Evolutionary conservation across 2,113 vertebrate genomes (phyloP), one percentile per base, ranked within the genome.

Genomic region (Coptodon bakossiorum): DNA sequence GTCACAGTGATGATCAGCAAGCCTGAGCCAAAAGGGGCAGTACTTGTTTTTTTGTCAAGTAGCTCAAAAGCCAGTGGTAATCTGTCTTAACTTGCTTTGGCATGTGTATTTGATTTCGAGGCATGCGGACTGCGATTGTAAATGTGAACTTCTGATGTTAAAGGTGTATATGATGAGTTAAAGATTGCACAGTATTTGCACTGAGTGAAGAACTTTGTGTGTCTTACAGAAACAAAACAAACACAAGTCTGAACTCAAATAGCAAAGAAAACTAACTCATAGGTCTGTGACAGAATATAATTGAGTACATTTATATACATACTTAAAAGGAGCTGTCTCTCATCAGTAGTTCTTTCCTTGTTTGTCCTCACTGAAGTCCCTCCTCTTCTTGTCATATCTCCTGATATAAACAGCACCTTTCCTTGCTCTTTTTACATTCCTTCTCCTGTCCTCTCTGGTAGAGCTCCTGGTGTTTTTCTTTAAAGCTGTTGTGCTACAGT

Each of bases 331-430:
- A 31, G 27, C 56, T 59, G 56, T 29, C 56, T 3, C 56, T 59
- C 13, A 0, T 31, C 27, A 31, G 27, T 31, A 29, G 56, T 16
- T 56, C 0, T 27, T 56, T 24, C 22, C 54, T 27, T 7, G 4
- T 27, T 56, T 56, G 54, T 56, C 54, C 54, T 27, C 54, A 56
- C 22, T 56, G 16, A 59, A 31, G 56, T 31, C 14, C 27, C 27
- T 31, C 56, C 56, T 59, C 13, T 59, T 59, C 4, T 31, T 59
- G 7, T 59, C 56, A 59, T 31, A 29, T 59, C 27, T 59, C 0
- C 56, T 31, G 24, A 59, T 31, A 59, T 59, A 17, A 9, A 14
- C 27, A 59, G 24, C 56, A 56, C 11, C 22, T 27, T 27, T 57
- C 54, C 19, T 6, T 66, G 61, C 34, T 66, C 61, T 38, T 24